These are phyloP conservation scores for Synergus laeviventris DNA, from an alignment of 2,888 invertebrate species.

Conservation along the genomic window DNA sequence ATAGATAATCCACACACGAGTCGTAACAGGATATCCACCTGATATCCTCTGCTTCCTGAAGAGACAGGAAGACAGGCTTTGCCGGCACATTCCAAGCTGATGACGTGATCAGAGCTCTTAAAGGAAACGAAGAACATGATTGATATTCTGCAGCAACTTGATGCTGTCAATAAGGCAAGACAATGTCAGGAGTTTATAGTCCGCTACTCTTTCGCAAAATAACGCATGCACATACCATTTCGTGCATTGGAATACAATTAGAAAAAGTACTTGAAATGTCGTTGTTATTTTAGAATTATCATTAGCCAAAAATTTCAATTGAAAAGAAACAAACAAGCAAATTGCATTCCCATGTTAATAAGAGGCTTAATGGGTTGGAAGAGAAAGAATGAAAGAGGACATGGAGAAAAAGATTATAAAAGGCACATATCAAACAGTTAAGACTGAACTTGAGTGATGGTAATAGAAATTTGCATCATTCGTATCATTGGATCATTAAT, in stretches of 20 bases:
- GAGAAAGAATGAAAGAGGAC: background rate
- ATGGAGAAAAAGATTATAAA: background rate
- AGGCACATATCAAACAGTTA: background rate
- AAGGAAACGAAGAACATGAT: conserved; percentile 17
- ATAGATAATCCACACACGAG: background rate
- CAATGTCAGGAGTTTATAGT: background rate
- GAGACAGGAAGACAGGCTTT: conserved; percentile 22
- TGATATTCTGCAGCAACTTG: conserved; percentile 32
- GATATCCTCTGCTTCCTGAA: conserved; percentile 21
- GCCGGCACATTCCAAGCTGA: conserved; percentile 21
- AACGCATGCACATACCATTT: background rate
- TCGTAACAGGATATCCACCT: conserved; percentile 24
- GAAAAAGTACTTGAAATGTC: background rate
- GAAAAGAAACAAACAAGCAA: no score
- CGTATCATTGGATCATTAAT: conserved; percentile 22
- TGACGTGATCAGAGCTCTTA: conserved; percentile 9
- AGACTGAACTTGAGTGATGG: conserved; percentile 14
- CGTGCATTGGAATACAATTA: conserved; percentile 6
- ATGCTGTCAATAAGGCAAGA: conserved; percentile 17
- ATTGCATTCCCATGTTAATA: background rate
- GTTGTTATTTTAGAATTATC: background rate
- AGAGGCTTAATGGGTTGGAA: background rate
- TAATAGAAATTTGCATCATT: conserved; percentile 9
- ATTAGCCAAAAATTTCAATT: no score
- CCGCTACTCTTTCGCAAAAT: conserved; percentile 1